phyloP scores from a whole-genome alignment of 2,888 invertebrate genomes.

The Spialia ferax region DNA sequence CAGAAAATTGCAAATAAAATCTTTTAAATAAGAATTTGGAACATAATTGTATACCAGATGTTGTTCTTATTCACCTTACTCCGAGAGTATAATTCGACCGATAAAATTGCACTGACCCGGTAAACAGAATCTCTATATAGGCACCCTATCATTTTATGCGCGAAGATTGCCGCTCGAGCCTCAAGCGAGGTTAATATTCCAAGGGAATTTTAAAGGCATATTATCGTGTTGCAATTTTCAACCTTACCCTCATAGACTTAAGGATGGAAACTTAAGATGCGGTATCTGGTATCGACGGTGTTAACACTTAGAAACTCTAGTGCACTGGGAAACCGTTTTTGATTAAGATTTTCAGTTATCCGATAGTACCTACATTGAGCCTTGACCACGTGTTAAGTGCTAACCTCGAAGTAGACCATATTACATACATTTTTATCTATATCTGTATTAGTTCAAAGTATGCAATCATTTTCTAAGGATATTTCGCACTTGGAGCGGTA shows the following conservation, averaged over 20 bases:
- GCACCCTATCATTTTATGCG: conserved; percentile 50
- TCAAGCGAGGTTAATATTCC: conserved; percentile 37
- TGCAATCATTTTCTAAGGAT: too few relatives aligned
- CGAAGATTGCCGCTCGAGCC: conserved; percentile 52
- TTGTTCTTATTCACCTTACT: too few relatives aligned
- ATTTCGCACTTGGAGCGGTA: too few relatives aligned
- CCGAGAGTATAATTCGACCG: neutral
- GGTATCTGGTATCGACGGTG: conserved; percentile 10
- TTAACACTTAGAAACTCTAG: conserved; percentile 16
- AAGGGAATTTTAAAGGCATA: conserved; percentile 27
- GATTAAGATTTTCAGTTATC: conserved; percentile 13
- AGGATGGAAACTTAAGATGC: neutral
- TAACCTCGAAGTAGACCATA: neutral
- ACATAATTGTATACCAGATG: too few relatives aligned
- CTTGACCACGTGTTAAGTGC: neutral
- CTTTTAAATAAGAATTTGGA: too few relatives aligned
- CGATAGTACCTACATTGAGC: neutral
- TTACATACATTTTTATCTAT: neutral
- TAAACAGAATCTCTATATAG: conserved; percentile 13
- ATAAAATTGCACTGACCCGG: neutral
- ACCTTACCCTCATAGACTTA: conserved; percentile 6
- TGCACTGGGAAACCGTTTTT: conserved; percentile 14
- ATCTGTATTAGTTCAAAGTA: too few relatives aligned
- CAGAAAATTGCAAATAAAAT: too few relatives aligned
- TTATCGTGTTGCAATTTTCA: conserved; percentile 4